Conservation (phyloP, 2,888 invertebrate genomes). For the Torymus aiolomorphi region DNA sequence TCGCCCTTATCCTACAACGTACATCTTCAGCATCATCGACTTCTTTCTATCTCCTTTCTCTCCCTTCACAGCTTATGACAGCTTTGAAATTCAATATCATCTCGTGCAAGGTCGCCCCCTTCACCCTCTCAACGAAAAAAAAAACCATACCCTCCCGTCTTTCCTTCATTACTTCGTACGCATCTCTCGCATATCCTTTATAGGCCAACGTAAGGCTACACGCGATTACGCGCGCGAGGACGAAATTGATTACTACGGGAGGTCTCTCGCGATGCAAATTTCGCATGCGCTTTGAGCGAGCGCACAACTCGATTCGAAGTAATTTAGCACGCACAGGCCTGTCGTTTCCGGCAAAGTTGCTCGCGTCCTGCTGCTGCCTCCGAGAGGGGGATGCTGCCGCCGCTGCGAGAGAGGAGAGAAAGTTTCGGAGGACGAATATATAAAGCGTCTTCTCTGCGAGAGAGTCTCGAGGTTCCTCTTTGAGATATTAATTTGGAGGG, state of each 20-base stretch:
- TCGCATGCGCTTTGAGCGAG: constrained; percentile 57
- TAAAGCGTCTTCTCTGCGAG: constrained; percentile 4
- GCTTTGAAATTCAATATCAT: constrained; percentile 7
- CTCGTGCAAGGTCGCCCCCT: neutral
- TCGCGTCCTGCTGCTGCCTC: no score
- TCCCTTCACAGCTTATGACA: neutral
- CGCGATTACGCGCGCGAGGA: neutral
- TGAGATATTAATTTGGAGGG: constrained; percentile 23
- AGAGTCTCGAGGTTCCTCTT: neutral
- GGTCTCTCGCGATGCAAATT: constrained; percentile 13
- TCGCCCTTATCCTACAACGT: no score
- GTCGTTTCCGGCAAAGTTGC: no score
- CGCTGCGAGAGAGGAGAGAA: neutral
- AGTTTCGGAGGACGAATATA: constrained; percentile 20
- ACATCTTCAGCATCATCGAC: neutral
- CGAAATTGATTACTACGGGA: constrained; percentile 4
- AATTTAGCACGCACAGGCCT: constrained; percentile 60
- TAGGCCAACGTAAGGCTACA: no score
- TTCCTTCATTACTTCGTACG: no score
- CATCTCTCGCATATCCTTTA: no score
- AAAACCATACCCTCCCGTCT: no score
- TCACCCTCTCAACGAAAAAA: no score
- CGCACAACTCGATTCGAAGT: constrained; percentile 64
- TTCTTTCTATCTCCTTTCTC: neutral
- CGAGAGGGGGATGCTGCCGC: no score